phyloP scores from a whole-genome alignment of 2,888 invertebrate species.

The Siphlonurus alternatus region DNA sequence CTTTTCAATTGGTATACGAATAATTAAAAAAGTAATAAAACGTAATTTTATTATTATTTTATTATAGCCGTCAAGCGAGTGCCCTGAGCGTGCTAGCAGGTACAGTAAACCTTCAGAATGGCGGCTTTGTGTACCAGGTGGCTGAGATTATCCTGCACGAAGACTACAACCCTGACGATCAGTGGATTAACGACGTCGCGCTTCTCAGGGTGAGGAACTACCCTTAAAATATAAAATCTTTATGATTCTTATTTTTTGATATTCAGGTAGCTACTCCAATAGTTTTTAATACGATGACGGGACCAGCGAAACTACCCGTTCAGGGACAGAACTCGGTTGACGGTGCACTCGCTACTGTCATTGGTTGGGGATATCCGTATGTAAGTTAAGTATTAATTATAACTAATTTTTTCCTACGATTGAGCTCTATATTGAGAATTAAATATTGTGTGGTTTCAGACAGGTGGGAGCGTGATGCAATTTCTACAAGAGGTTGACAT shows the following conservation, averaged over 20 bases:
- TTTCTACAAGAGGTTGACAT: constrained; percentile 4
- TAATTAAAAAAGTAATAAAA: not conserved
- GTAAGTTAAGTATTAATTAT: constrained; percentile 4
- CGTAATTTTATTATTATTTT: not conserved
- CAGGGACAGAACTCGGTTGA: constrained; percentile 6
- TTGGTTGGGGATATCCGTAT: constrained; percentile 10
- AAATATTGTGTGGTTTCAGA: not conserved
- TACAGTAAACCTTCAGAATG: constrained; percentile 2
- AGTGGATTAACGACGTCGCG: constrained; percentile 5
- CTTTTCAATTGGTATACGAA: no score
- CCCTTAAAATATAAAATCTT: not conserved
- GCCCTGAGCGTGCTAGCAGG: constrained; percentile 1
- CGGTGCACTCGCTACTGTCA: constrained; percentile 4
- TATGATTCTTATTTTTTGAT: not conserved
- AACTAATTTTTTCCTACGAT: not conserved
- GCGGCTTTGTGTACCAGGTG: not conserved
- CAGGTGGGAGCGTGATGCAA: not conserved
- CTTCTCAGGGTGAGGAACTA: constrained; percentile 7
- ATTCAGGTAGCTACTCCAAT: not conserved
- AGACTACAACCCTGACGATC: constrained; percentile 3
- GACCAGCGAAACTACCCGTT: constrained; percentile 9
- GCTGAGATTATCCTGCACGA: not conserved
- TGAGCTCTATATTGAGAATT: not conserved
- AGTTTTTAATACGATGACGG: not conserved
- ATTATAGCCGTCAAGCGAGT: not conserved